Base-by-base conservation (phyloP, 2,888 invertebrate species). In the Rotaria sp. region DNA sequence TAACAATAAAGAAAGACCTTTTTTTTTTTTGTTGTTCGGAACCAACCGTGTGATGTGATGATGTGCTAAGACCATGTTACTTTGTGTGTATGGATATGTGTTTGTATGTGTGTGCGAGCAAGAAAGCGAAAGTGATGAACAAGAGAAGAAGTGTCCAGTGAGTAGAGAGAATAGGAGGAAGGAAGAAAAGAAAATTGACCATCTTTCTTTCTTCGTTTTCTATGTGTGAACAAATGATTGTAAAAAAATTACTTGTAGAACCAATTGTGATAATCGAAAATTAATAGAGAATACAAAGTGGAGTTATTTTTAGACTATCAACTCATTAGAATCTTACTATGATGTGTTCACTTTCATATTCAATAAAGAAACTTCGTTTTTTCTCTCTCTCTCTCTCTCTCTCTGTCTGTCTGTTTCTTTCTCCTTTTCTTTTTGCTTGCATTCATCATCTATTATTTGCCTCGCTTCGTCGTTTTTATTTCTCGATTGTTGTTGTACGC, bases 171-270 rank as follows among this genome's bases (percentile, higher is more conserved):
- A 26, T n/a, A 11, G 15, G 57, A 59, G 57, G 57, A 59, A 59
- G 57, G 30, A 59, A 59, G 57, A 59, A 59, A 59, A 59, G 57
- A 59, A 59, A 59, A 59, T 59, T 59, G 57, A 59, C 57, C 57
- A 59, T 59, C 57, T 59, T 30, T 30, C 13, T 30, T 24, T 21
- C 52, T 52, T 21, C 52, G 21, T 15, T 13, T 59, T 59, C 57
- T 30, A 59, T 59, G 57, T 59, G 57, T 30, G 57, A 30, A 59
- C 21, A 59, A n/a, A 59, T 30, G n/a, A 59, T 30, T 59, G 57
- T 59, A 59, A 30, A 59, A 50, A 59, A 59, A 30, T 59, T 59
- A 30, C 30, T 30, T 30, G 15, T 59, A 59, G 10, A 3, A 59
- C 13, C n/a, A 59, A 26, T 59, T 59, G 57, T 59, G 57, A 59